A percentile compares a stretch with the other conserved stretches of the same genome.
These are phyloP conservation scores for Crenuchus spilurus DNA, from an alignment of 2,797 vertebrate genomes.

Conservation along the genomic window DNA sequence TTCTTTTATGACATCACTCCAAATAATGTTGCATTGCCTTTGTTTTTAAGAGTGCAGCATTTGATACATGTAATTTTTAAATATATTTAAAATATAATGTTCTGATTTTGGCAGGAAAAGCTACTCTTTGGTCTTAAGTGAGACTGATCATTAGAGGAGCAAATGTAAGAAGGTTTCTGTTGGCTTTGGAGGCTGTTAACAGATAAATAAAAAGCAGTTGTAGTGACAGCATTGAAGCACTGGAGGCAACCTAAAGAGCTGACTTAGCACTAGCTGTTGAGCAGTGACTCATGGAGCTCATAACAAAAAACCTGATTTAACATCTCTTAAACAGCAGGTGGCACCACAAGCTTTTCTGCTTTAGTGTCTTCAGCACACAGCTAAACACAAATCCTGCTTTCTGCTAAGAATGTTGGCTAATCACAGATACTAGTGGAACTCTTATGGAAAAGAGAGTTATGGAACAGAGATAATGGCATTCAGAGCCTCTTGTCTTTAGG, in stretches of 20 bases:
- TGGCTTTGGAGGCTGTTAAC: background rate
- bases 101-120: background rate
- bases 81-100: background rate
- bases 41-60: background rate
- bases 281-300: conserved; percentile 6
- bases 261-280: background rate
- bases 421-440: background rate
- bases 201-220: background rate
- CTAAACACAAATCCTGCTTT: background rate
- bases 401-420: background rate
- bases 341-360: conserved; percentile 66
- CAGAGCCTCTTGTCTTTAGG: background rate
- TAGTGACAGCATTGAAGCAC: conserved; percentile 1
- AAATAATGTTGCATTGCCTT: no score
- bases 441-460: background rate
- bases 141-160: background rate
- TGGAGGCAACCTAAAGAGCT: background rate
- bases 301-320: background rate
- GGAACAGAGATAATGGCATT: background rate
- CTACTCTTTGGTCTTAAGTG: background rate
- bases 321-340: conserved; percentile 66
- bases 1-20: no score
- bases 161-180: background rate
- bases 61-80: background rate
- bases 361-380: background rate